Conservation (phyloP, 2,888 invertebrate species). For the Himalopsyche tibetana region DNA sequence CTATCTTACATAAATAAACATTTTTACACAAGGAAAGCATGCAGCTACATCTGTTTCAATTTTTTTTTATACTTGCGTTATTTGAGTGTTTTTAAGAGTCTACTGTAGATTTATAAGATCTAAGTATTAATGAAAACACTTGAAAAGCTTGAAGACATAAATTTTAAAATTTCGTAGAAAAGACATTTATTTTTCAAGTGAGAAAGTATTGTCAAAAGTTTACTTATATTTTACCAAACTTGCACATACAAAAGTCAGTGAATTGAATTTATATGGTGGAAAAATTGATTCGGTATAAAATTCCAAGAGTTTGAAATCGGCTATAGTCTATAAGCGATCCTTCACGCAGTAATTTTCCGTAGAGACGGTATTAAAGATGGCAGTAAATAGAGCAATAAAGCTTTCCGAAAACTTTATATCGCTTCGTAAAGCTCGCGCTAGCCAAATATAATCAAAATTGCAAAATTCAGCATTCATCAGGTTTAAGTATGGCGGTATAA, state of each 20-base stretch:
- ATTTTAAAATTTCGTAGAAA: no score
- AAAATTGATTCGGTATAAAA: conserved; percentile 28
- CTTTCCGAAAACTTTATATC: conserved; percentile 49
- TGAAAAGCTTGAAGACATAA: no score
- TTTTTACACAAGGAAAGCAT: no score
- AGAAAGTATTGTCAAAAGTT: neutral
- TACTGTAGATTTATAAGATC: no score
- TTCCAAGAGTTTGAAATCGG: neutral
- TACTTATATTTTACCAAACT: neutral
- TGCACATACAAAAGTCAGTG: neutral
- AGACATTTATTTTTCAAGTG: neutral
- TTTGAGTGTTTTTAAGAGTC: no score
- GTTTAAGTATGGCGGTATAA: conserved; percentile 36
- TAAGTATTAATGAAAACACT: no score
- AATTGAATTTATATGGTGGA: conserved; percentile 23
- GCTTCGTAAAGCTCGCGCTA: conserved; percentile 46
- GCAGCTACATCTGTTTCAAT: no score
- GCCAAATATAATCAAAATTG: conserved; percentile 48
- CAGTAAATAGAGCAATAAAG: conserved; percentile 52
- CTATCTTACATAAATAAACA: no score
- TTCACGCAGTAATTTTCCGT: conserved; percentile 47
- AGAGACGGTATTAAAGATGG: conserved; percentile 45
- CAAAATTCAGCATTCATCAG: conserved; percentile 39
- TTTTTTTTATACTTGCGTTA: no score
- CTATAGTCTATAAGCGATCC: conserved; percentile 49